Base-by-base conservation (phyloP, 92 coral and sea anemone species). In the Muricea muricata region DNA sequence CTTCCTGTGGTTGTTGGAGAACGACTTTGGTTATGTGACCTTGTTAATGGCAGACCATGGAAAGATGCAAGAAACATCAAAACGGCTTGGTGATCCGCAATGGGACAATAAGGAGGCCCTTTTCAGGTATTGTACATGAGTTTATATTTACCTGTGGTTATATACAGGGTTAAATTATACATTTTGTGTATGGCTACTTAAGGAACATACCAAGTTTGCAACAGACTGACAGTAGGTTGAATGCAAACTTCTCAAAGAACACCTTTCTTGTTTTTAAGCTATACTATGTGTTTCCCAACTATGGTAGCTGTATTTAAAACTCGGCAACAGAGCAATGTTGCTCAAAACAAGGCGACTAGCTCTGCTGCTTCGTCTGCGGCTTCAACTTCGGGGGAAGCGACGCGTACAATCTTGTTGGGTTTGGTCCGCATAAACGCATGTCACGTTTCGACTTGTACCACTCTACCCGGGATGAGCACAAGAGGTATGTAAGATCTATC, bases 1-100 rank as follows among this genome's bases (percentile, higher is more conserved):
- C 72, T 87, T 73, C 14, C 0, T 73, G 7, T 87, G 91, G 91
- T 56, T 87, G 42, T 42, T 87, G 58, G 18, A 63, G 26, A 73
- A 74, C 61, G 91, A 87, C 73, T 79, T 83, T 24, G 91, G 91
- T 60, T 87, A n/a, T n/a, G n/a, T n/a, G 84, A 81, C 71, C 54
- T 75, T 88, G 88, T 46, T 83, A 14, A 75, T 88, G 91, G 80
- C 56, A n/a, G n/a, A n/a, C n/a, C n/a, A n/a, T n/a, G n/a, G n/a
- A n/a, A n/a, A n/a, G n/a, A n/a, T n/a, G n/a, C n/a, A 56, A 25
- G 73, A 79, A 32, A 32, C 29, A 6, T 6, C 20, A 8, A 7
- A 37, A 4, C 46, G 73, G 13, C 1, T 25, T 10, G 21, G 37
- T 52, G 84, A 79, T n/a, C 25, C 84, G 0, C 84, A 61, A 37